Conservation (phyloP, 1,140 invertebrate species). For the Drosophila arizonae region DNA sequence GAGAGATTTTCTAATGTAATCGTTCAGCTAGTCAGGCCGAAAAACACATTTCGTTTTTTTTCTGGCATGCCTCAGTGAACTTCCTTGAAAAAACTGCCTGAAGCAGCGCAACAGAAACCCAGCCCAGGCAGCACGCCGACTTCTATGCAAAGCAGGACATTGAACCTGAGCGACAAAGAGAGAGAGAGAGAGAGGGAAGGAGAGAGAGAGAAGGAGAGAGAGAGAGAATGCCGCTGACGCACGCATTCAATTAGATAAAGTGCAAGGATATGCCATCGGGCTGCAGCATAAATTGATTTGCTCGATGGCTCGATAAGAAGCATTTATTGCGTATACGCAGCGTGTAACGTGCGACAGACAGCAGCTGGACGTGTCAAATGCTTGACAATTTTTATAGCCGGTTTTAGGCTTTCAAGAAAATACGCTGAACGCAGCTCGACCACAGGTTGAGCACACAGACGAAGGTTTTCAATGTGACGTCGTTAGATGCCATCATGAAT, state of each 20-base stretch:
- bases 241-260: conserved; percentile 28
- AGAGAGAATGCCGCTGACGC: conserved; percentile 11
- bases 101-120: neutral
- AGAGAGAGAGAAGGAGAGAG: no score
- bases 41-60: no score
- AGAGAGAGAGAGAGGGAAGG: no score
- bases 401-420: neutral
- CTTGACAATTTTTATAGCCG: neutral
- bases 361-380: neutral
- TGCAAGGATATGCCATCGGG: conserved; percentile 23
- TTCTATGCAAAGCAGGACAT: neutral
- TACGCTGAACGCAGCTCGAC: conserved; percentile 4
- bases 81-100: neutral
- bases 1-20: neutral
- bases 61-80: neutral
- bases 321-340: conserved; percentile 59
- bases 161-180: conserved; percentile 11
- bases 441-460: conserved; percentile 31
- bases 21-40: neutral
- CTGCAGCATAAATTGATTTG: conserved; percentile 52
- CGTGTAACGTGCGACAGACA: conserved; percentile 10
- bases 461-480: conserved; percentile 70
- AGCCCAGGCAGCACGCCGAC: no score
- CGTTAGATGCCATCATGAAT: conserved; percentile 36
- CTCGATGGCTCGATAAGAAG: conserved; percentile 45